Base-by-base conservation (phyloP, 2,888 invertebrate genomes). In the Pollenia angustigena region DNA sequence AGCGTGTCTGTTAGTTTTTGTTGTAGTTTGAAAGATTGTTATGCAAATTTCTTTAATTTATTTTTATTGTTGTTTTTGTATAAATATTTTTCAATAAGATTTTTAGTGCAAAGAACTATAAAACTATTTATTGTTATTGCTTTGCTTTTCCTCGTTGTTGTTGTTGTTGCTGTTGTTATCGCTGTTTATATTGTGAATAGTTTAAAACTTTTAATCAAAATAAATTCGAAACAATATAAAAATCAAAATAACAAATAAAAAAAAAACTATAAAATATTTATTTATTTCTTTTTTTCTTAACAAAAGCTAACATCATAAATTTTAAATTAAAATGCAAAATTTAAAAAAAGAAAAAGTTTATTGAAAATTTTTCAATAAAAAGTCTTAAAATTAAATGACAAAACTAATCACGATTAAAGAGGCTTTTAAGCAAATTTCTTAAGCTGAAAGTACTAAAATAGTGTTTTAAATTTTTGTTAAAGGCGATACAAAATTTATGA, bases 131-230 rank as follows among this genome's bases (percentile, higher is more conserved):
- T 66, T 68, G 46, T 56, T 78, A 68, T 75, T 62, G 62, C 18
- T 52, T 64, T 58, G 56, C 40, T 74, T 32, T 32, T 32, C 32
- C 32, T 32, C 32, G 58, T 46, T 75, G 23, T 56, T 23, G 58
- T 54, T 76, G 52, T 40, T 64, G 18, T 54, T 76, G 52, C 16
- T 64, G 18, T 18, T 18, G 12, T 58, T 56, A n/a, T 16, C 40
- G 18, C 48, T 66, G 14, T 7, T 10, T 54, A 32, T 8, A 23
- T 12, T 44, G 40, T 54, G 11, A 62, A 75, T 42, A 44, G 74
- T 75, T 75, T 14, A 23, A 85, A 75, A 72, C 56, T 81, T 71
- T 85, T 81, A 56, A 76, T 81, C 56, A 78, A 58, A 56, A 78
- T 14, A 72, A 60, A 58, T 50, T 74, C 32, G 58, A 71, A 81